Base-by-base conservation (phyloP, 2,113 vertebrate species). In the Melanotaenia duboulayi region DNA sequence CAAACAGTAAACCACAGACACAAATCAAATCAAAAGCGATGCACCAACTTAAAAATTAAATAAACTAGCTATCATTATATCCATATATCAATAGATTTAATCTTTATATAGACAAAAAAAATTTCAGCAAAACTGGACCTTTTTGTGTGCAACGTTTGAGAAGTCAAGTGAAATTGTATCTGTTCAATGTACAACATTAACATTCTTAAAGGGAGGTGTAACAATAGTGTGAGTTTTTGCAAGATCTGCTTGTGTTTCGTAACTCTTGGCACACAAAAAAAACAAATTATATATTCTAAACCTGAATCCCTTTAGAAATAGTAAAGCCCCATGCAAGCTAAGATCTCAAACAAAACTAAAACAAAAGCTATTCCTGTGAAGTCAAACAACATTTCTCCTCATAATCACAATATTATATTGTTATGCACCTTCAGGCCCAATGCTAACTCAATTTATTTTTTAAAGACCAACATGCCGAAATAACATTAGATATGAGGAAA, bases 371-470 rank as follows among this genome's bases (percentile, higher is more conserved):
- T 50, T 48, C 12, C 20, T 44, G 35, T 39, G 17, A 23, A 40
- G 14, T 76, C 44, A 76, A 85, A 77, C 28, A 24, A 40, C 35
- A 78, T 79, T 52, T 57, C 19, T 69, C 35, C 44, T 81, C 73
- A 86, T 78, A 75, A 77, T 78, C 71, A 69, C 46, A 62, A 78
- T 65, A 65, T 32, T 42, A 75, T 76, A 85, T 62, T 14, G n/a
- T 35, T 17, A 28, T 68, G 76, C 74, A 83, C 8, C 64, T 80
- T 82, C 40, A 77, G 67, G 55, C 56, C 56, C 84, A 72, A 86
- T 88, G 70, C 89, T 89, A 90, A 90, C 60, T 63, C 76, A 48
- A 90, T 91, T 87, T 83, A 80, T 55, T 71, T 64, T 73, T 81
- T 80, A 85, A 74, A 89, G 71, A 89, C 89, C 88, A 70, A 63